phyloP scores from a whole-genome alignment of 2,888 invertebrate genomes.

The Oxystoma pomonae region DNA sequence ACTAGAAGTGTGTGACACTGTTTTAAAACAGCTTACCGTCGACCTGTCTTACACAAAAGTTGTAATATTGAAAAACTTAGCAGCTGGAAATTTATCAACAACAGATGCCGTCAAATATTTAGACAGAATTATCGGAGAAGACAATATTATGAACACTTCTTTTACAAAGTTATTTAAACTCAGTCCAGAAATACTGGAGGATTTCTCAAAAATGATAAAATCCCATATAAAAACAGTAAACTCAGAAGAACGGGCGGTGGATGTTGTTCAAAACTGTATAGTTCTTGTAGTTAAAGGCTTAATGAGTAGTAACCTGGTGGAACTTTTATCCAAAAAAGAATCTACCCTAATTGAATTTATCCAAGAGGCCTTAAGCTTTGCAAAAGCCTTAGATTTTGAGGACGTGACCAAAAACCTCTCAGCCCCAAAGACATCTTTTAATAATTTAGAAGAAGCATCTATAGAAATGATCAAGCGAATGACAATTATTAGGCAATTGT shows the following conservation, averaged over 20 bases:
- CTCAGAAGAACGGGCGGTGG: slow-evolving; percentile 62
- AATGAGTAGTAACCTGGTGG: slow-evolving; percentile 54
- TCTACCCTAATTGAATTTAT: slow-evolving; percentile 47
- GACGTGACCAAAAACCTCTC: slow-evolving; percentile 52
- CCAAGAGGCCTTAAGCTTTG: slow-evolving; percentile 64
- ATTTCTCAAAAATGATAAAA: slow-evolving; percentile 58
- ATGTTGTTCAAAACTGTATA: slow-evolving; percentile 64
- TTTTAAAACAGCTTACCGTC: slow-evolving; percentile 46
- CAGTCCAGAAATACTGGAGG: slow-evolving; percentile 57
- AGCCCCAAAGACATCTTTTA: slow-evolving; percentile 53
- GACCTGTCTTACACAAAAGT: slow-evolving; percentile 58
- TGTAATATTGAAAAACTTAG: slow-evolving; percentile 52
- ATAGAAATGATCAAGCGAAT: slow-evolving; percentile 65
- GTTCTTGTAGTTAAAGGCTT: slow-evolving; percentile 61
- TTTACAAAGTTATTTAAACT: slow-evolving; percentile 62
- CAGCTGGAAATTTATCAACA: slow-evolving; percentile 26
- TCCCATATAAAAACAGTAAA: slow-evolving; percentile 57
- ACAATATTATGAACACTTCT: slow-evolving; percentile 56
- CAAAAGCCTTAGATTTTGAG: slow-evolving; percentile 64
- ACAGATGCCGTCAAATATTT: slow-evolving; percentile 61
- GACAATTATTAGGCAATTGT: slow-evolving; percentile 67
- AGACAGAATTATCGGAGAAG: slow-evolving; percentile 59
- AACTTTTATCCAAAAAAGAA: slow-evolving; percentile 50
- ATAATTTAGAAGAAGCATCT: slow-evolving; percentile 55
- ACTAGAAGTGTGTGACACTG: slow-evolving; percentile 41